Percentiles rank a stretch among this genome's conserved stretches.
Conservation (phyloP, 2,113 vertebrate genomes). For the Paratilapia polleni region DNA sequence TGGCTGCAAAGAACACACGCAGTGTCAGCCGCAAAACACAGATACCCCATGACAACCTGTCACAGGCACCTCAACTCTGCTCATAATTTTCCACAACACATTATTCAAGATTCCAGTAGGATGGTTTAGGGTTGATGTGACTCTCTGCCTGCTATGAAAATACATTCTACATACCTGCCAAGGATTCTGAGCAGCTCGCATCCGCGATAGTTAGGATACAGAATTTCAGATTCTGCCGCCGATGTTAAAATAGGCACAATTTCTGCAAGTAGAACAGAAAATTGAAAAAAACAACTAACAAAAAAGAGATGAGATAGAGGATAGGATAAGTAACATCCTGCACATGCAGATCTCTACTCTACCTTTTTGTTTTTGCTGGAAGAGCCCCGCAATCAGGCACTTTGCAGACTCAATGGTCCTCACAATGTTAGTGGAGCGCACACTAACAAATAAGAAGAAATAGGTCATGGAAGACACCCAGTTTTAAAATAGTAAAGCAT, state of each 20-base stretch:
- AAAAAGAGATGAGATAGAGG: neutral
- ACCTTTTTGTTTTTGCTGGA: constrained; percentile 91
- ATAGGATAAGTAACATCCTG: neutral
- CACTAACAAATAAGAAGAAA: constrained; percentile 76
- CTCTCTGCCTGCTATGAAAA: constrained; percentile 22
- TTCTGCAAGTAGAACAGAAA: constrained; percentile 71
- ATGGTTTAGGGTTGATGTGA: neutral
- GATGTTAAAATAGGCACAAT: constrained; percentile 85
- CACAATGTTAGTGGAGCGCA: constrained; percentile 93
- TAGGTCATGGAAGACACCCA: constrained; percentile 30
- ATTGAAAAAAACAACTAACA: neutral
- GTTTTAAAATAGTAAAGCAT: constrained; percentile 37
- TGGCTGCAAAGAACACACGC: constrained; percentile 74
- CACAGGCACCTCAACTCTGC: constrained; percentile 43
- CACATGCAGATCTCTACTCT: neutral
- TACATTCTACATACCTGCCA: constrained; percentile 77
- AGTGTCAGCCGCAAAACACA: constrained; percentile 49
- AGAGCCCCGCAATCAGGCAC: constrained; percentile 93
- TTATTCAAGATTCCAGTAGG: constrained; percentile 46
- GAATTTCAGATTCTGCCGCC: constrained; percentile 86
- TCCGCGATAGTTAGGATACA: constrained; percentile 90
- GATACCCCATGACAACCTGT: constrained; percentile 58
- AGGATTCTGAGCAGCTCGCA: constrained; percentile 84
- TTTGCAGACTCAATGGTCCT: constrained; percentile 94
- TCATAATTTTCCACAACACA: constrained; percentile 43